Conservation (phyloP, 2,888 invertebrate species). For the Leptothorax acervorum region DNA sequence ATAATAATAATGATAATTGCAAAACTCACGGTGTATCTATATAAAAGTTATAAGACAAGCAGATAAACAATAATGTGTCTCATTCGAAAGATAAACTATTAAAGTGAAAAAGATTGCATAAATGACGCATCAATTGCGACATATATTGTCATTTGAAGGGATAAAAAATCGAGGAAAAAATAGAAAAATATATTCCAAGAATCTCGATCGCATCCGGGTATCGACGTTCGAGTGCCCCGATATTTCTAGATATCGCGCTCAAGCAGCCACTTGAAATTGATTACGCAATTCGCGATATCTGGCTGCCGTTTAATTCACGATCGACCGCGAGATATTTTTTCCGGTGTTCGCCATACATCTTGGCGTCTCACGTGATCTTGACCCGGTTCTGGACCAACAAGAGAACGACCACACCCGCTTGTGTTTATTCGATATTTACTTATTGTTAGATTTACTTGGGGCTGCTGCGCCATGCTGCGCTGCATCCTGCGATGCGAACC, state of each 20-base stretch:
- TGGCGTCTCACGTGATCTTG: conserved; percentile 41
- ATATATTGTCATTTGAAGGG: not conserved
- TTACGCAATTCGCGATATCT: conserved; percentile 60
- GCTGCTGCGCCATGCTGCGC: not conserved
- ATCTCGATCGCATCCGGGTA: conserved; percentile 23
- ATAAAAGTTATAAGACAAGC: not conserved
- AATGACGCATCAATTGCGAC: not conserved
- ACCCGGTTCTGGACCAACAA: conserved; percentile 49
- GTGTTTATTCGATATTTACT: conserved; percentile 31
- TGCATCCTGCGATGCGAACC: not conserved
- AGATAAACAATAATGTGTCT: conserved; percentile 3
- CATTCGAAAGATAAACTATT: not conserved
- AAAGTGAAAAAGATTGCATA: not conserved
- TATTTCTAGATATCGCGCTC: conserved; percentile 27
- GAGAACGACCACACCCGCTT: conserved; percentile 31
- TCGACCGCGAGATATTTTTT: conserved; percentile 56
- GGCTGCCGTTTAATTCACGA: conserved; percentile 54
- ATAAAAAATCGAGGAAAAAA: not conserved
- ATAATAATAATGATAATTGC: conserved; percentile 61
- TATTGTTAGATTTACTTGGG: conserved; percentile 13
- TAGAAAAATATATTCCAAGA: not conserved
- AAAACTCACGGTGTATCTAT: conserved; percentile 30
- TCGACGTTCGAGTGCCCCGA: conserved; percentile 14
- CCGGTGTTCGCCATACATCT: conserved; percentile 48
- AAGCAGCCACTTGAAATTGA: conserved; percentile 29